These are phyloP conservation scores for Chloroceryle inda DNA, from an alignment of 2,797 vertebrate genomes.

Conservation along the genomic window DNA sequence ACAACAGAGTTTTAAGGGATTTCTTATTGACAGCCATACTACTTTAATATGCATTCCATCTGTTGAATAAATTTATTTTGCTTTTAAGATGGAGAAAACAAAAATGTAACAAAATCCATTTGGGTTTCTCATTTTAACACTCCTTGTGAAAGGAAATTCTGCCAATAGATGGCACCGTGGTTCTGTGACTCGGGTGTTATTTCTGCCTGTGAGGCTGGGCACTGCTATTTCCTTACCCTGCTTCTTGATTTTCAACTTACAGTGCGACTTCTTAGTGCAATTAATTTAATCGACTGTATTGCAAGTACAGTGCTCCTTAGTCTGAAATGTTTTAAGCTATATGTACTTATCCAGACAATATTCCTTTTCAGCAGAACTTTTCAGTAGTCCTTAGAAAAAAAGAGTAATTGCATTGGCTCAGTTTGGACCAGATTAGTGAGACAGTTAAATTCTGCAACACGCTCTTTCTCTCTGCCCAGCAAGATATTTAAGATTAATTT, in stretches of 20 bases:
- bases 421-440: background rate
- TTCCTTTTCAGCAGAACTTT: background rate
- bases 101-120: background rate
- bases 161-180: conserved; percentile 70
- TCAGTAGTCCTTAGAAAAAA: background rate
- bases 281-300: background rate
- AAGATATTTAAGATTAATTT: background rate
- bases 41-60: background rate
- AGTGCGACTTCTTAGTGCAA: background rate
- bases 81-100: background rate
- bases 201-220: background rate
- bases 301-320: background rate
- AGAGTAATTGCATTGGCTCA: background rate
- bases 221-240: background rate
- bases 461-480: conserved; percentile 5
- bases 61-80: conserved; percentile 1
- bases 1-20: background rate
- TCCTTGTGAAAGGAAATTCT: background rate
- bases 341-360: background rate
- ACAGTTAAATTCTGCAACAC: background rate
- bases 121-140: background rate
- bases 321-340: background rate
- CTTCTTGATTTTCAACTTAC: background rate
- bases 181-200: background rate
- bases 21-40: conserved; percentile 26